Evolutionary conservation across 2,113 vertebrate species (phyloP).

Genomic region (Maccullochella peelii): DNA sequence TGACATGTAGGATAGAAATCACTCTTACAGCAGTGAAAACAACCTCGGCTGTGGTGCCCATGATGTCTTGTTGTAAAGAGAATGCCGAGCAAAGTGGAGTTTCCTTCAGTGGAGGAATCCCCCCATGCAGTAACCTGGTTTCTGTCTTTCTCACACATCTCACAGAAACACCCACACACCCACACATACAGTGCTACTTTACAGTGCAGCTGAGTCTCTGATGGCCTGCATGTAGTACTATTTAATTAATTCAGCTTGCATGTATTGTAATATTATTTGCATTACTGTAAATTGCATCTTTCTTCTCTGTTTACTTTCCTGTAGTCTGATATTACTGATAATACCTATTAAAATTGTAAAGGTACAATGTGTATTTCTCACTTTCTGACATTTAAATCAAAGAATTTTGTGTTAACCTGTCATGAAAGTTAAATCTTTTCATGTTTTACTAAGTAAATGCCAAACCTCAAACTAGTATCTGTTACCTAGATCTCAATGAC

Average conservation of each 20-base stretch:
- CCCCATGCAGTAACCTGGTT: slow-evolving; percentile 63
- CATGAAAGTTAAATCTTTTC: neutral
- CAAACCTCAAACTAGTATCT: slow-evolving; percentile 3
- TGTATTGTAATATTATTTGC: neutral
- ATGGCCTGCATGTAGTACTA: neutral
- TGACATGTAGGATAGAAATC: neutral
- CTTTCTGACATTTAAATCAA: neutral
- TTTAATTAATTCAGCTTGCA: neutral
- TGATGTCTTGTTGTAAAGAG: slow-evolving; percentile 44
- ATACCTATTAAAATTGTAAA: neutral
- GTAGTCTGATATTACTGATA: neutral
- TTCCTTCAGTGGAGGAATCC: slow-evolving; percentile 77
- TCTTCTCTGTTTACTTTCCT: neutral
- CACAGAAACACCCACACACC: slow-evolving; percentile 12
- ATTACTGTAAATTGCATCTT: neutral
- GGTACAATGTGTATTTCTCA: neutral
- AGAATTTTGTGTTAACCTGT: neutral
- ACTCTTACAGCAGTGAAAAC: slow-evolving; percentile 19
- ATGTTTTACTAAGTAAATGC: slow-evolving; percentile 2
- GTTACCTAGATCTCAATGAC: slow-evolving; percentile 27
- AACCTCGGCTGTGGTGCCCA: slow-evolving; percentile 7
- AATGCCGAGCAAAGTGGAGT: slow-evolving; percentile 65
- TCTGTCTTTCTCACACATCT: slow-evolving; percentile 47
- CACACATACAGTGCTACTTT: slow-evolving; percentile 17
- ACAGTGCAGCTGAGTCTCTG: slow-evolving; percentile 26